These are phyloP conservation scores for Pyrocephalus nanus DNA, from an alignment of 2,797 vertebrate genomes.

Conservation along the genomic window DNA sequence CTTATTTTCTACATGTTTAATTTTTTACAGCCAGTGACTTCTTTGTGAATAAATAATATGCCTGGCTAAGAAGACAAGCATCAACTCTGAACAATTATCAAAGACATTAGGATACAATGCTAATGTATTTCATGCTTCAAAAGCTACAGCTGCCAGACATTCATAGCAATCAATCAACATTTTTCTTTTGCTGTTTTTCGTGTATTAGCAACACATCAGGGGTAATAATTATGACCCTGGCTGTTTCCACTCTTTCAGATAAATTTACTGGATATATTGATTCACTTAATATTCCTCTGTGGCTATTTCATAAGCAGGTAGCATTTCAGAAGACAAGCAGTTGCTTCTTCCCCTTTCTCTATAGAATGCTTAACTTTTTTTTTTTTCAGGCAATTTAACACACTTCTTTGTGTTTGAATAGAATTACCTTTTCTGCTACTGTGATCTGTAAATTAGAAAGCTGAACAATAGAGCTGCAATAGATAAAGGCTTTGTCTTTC, in stretches of 20 bases:
- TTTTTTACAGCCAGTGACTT: conserved; percentile 40
- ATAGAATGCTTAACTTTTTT: not conserved
- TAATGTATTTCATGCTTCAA: conserved; percentile 72
- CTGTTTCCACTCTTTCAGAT: not conserved
- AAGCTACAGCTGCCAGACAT: conserved; percentile 62
- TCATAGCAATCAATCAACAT: conserved; percentile 61
- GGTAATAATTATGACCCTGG: conserved; percentile 45
- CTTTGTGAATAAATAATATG: conserved; percentile 67
- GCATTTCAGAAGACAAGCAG: conserved; percentile 42
- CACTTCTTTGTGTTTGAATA: conserved; percentile 41
- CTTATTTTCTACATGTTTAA: conserved; percentile 62
- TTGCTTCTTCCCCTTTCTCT: not conserved
- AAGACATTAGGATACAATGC: conserved; percentile 58
- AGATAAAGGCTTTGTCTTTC: conserved; percentile 35
- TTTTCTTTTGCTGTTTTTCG: conserved; percentile 24
- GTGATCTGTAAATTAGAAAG: conserved; percentile 41
- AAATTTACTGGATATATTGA: conserved; percentile 42
- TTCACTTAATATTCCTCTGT: conserved; percentile 49
- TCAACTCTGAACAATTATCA: conserved; percentile 58
- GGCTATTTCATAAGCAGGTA: conserved; percentile 18
- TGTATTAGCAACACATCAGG: conserved; percentile 22
- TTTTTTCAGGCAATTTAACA: conserved; percentile 38
- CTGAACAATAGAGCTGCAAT: conserved; percentile 20
- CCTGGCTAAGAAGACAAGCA: conserved; percentile 50
- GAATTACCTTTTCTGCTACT: conserved; percentile 36